Base-by-base conservation (phyloP, 1,140 invertebrate species). In the Oryctes rhinoceros region DNA sequence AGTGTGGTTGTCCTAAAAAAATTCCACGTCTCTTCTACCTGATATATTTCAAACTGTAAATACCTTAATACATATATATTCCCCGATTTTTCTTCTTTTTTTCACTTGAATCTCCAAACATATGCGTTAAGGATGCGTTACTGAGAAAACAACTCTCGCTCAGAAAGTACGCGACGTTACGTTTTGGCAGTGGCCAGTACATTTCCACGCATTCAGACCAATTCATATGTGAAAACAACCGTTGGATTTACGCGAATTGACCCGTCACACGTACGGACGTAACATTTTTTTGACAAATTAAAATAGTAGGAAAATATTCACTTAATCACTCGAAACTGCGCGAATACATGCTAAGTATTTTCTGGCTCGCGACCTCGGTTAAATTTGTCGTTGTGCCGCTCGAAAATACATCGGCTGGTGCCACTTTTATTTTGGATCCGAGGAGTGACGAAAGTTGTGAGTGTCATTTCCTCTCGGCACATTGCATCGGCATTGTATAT, bases 311-410 rank as follows among this genome's bases (percentile, higher is more conserved):
- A 59, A 59, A 59, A 59, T 18, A 59, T n/a, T 10, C 53, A 18
- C 3, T 59, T 59, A 59, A 59, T 59, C 53, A 59, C 53, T n/a
- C 15, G 1, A 39, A 4, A 18, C 53, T 59, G 53, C n/a, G 15
- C 15, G 53, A 1, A 49, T 49, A 10, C 10, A 49, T 49, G 48
- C 48, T 10, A 18, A 6, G 15, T 59, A 59, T 59, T 59, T 59
- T 59, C 15, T 59, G 53, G 53, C 53, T 59, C 53, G 53, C 53
- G 53, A 59, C 53, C 53, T 59, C 53, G 53, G 53, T 59, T 59
- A 59, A 15, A 59, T 59, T 59, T n/a, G 53, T n/a, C 53, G 18
- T 18, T n/a, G 15, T 59, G 5, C 53, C 18, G 53, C n/a, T 59
- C 53, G 15, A 59, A 59, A 59, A 59, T 59, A 59, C 13, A 59